Percentiles rank a stretch among this genome's conserved stretches.
phyloP scores from a whole-genome alignment of 2,888 invertebrate species.

The Cyclophora punctaria region DNA sequence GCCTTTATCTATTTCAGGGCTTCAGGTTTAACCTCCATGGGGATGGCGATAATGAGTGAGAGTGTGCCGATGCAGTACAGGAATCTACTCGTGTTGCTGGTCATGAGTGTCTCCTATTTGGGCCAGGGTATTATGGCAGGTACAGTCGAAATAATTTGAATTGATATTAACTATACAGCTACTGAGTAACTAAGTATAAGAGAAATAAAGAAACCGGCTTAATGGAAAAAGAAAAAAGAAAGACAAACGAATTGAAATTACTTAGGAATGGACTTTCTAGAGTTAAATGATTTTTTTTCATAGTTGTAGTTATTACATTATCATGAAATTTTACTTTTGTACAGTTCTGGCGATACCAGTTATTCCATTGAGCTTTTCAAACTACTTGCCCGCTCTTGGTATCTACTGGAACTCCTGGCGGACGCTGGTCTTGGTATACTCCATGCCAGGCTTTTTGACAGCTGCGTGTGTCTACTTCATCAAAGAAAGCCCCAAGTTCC shows the following conservation, averaged over 20 bases:
- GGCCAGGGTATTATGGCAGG: constrained; percentile 48
- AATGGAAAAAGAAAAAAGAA: no score
- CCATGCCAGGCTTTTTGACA: constrained; percentile 77
- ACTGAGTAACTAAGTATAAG: no score
- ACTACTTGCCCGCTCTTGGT: constrained; percentile 48
- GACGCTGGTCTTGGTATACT: constrained; percentile 78
- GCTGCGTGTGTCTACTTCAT: constrained; percentile 70
- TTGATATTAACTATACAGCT: no score
- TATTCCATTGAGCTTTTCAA: constrained; percentile 70
- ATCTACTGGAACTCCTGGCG: constrained; percentile 82
- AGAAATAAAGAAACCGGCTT: no score
- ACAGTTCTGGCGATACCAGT: constrained; percentile 78
- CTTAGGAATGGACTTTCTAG: no score
- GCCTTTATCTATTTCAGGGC: constrained; percentile 25
- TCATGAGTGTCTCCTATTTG: constrained; percentile 42
- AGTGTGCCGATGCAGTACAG: constrained; percentile 40
- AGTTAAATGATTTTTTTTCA: no score
- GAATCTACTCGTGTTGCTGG: constrained; percentile 40
- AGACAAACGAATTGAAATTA: no score
- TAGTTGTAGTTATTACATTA: no score
- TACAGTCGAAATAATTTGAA: constrained; percentile 9
- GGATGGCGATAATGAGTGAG: constrained; percentile 45
- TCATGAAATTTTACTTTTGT: no score
- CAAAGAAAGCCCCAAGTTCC: constrained; percentile 87
- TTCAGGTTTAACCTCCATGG: constrained; percentile 40